A percentile compares a stretch with the other conserved stretches of the same genome.
Evolutionary conservation across 2,113 vertebrate species (phyloP).

Genomic region (Pyrgilauda ruficollis): DNA sequence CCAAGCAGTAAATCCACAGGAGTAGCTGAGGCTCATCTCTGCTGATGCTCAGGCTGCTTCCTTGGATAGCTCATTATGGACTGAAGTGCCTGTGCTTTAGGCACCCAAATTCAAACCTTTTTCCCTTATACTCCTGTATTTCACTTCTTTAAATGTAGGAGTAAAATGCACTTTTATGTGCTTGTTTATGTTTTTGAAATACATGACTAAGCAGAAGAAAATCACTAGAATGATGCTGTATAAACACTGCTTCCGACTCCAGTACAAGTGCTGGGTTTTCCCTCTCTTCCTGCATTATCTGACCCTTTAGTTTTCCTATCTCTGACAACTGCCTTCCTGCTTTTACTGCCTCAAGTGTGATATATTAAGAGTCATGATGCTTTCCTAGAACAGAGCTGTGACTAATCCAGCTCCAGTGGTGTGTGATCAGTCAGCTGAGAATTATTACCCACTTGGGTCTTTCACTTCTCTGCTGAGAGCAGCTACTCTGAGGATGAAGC

Average conservation of each 20-base stretch:
- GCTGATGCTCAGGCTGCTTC: neutral
- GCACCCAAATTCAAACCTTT: neutral
- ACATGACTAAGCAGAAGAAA: neutral
- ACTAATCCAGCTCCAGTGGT: slow-evolving; percentile 4
- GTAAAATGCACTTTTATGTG: neutral
- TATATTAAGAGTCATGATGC: slow-evolving; percentile 17
- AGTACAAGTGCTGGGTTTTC: neutral
- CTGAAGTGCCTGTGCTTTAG: neutral
- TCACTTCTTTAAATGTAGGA: neutral
- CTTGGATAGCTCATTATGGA: neutral
- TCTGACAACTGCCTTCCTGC: neutral
- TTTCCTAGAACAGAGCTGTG: slow-evolving; percentile 49
- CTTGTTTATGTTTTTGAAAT: neutral
- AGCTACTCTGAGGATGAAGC: neutral
- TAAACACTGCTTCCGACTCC: neutral
- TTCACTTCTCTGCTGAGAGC: neutral
- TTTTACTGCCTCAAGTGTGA: slow-evolving; percentile 9
- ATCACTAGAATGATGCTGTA: neutral
- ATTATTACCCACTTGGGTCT: slow-evolving; percentile 24
- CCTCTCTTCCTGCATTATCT: neutral
- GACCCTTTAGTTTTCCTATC: neutral
- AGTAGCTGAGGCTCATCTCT: neutral
- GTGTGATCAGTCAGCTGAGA: slow-evolving; percentile 6
- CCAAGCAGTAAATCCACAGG: neutral
- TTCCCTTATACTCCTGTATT: neutral